Conservation (phyloP, 2,113 vertebrate species). For the Pollachius pollachius region DNA sequence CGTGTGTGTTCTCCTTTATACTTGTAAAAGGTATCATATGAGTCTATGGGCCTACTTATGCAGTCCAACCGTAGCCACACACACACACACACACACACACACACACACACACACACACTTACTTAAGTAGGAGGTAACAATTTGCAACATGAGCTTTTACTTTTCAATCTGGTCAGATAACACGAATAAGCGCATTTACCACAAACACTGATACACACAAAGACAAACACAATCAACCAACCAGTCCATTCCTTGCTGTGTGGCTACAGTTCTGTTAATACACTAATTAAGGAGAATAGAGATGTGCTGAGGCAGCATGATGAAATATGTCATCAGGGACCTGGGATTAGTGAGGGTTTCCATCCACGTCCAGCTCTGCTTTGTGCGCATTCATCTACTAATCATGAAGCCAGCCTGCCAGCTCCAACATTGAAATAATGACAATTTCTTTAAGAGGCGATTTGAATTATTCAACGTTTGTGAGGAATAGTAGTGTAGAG, state of each 20-base stretch:
- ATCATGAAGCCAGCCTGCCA: no score
- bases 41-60: no score
- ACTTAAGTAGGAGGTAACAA: no score
- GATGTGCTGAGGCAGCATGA: slow-evolving; percentile 36
- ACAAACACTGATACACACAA: slow-evolving; percentile 19
- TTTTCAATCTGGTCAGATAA: slow-evolving; percentile 53
- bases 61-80: no score
- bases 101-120: no score
- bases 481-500: no score
- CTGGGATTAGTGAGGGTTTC: slow-evolving; percentile 49
- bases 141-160: slow-evolving; percentile 42
- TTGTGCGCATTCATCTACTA: no score
- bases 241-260: slow-evolving; percentile 52
- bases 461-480: no score
- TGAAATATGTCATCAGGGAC: slow-evolving; percentile 56
- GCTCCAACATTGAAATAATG: no score
- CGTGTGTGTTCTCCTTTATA: neutral
- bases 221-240: slow-evolving; percentile 10
- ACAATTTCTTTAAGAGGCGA: no score
- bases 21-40: neutral
- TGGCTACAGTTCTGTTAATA: slow-evolving; percentile 46
- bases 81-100: no score
- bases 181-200: slow-evolving; percentile 66
- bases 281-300: slow-evolving; percentile 60
- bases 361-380: neutral